Evolutionary conservation across 1,140 invertebrate species (phyloP), one percentile per base, ranked within the genome.

Genomic region (Ruditapes philippinarum): DNA sequence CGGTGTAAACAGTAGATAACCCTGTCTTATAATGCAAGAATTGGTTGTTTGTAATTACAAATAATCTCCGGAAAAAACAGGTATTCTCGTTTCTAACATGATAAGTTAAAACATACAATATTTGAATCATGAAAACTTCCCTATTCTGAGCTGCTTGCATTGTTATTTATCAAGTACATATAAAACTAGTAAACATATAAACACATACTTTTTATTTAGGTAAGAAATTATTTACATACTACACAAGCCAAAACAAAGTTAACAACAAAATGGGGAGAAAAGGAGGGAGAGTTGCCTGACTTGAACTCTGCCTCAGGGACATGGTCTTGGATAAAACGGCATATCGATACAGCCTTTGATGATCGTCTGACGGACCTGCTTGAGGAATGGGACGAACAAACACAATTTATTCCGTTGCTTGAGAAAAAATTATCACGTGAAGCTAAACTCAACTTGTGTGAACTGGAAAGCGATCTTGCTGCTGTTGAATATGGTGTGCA

Each of bases 331-430:
- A 57, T 89, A 3, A 89, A 89, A 31, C 62, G 79, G 0, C 79
- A 89, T 25, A 83, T 89, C 17, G 79, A 89, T 17, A 65, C 79
- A 4, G 79, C 79, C 12, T 89, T 89, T 57, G 68, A 89, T 33
- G 62, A 82, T 38, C 42, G 87, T 25, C 68, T 89, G 17, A 57
- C 78, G 45, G 68, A 89, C 33, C 62, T 89, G 12, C 51, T 89
- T 14, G 79, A 89, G 0, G 87, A 89, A 62, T 89, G 87, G 87
- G 87, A 89, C 70, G 33, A 51, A n/a, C 78, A 83, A 17, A 22
- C 36, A 12, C 31, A 83, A 33, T 45, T 74, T n/a, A 89, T 89
- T 28, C 19, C 49, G 31, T 19, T n/a, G 11, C 68, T 82, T 54
- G 78, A 89, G 45, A 89, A 57, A 33, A 82, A 57, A 89, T 36